Evolutionary conservation across 1,140 invertebrate genomes (phyloP), one percentile per base, ranked within the genome.

Genomic region (Diuraphis noxia): DNA sequence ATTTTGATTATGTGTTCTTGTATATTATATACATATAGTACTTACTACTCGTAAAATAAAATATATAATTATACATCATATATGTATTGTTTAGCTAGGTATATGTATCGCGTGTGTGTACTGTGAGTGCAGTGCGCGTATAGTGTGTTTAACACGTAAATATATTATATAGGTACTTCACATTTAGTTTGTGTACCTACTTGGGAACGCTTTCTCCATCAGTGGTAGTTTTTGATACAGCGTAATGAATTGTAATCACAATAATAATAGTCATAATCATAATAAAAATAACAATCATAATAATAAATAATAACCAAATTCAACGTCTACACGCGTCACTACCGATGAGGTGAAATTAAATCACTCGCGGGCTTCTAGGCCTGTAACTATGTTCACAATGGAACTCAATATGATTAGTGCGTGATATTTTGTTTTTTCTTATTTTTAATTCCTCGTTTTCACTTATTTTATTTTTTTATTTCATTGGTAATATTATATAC

Each of bases 301-400:
- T 49, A 49, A 49, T 6, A 49, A 21, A 49, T 49, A 49, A 49
- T 21, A 0, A 49, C 46, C 46, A 21, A 49, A 49, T 49, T 49
- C 46, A 49, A 49, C 19, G 46, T 21, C 21, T 49, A 49, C 77
- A 49, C 77, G 36, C 36, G 36, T 81, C 34, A 79, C 77, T 23
- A 79, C 77, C 77, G 25, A 72, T 72, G 30, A n/a, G 13, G 56
- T 72, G 56, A 81, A 81, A 81, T 81, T 81, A 40, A 81, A 81
- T 72, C 13, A 72, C 56, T 72, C n/a, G 30, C 56, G n/a, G n/a
- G 36, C 34, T 38, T 38, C 36, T 77, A 8, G 6, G 34, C 72
- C 19, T 23, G 19, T 79, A 72, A 72, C n/a, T 72, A 13, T n/a
- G 30, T 72, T 72, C n/a, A 72, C 30, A 63, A 63, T 63, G 13